Percentiles rank a stretch among this genome's conserved stretches.
phyloP scores from a whole-genome alignment of 2,888 invertebrate species.

The Phytoseiulus persimilis region DNA sequence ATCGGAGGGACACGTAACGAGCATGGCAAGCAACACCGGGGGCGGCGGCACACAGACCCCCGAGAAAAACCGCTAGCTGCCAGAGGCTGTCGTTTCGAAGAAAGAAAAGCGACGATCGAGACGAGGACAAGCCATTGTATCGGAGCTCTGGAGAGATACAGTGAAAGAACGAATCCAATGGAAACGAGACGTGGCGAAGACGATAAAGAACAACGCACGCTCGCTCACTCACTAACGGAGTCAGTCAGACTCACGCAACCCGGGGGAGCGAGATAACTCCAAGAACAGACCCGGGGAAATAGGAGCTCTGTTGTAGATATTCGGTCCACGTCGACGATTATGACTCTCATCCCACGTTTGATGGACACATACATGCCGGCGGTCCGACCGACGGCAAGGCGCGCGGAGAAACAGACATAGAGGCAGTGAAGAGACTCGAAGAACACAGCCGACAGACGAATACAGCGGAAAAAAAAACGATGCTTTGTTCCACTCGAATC shows the following conservation, averaged over 20 bases:
- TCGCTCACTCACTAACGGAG: neutral
- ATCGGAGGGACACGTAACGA: neutral
- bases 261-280: neutral
- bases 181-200: neutral
- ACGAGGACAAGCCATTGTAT: neutral
- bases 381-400: neutral
- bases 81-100: neutral
- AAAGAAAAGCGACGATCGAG: neutral
- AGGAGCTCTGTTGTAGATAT: neutral
- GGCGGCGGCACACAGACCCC: neutral
- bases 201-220: neutral
- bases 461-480: neutral
- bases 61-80: neutral
- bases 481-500: neutral
- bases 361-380: neutral
- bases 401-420: neutral
- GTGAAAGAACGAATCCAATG: neutral
- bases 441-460: neutral
- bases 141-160: neutral
- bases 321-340: neutral
- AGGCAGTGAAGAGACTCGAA: neutral
- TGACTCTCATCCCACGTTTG: slow-evolving; percentile 5
- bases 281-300: neutral
- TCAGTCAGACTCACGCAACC: neutral
- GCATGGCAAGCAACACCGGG: neutral